Percentiles rank a stretch among this genome's conserved stretches.
Conservation (phyloP, 2,113 vertebrate species). For the rabbit (Oryctolagus cuniculus) region mOryCun1.1 NC_091435.1:118193001-118193500, state of each 20-base stretch:
- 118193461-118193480: background rate
- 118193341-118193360: background rate
- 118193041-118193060: conserved; percentile 16
- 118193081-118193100: conserved; percentile 20
- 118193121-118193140: conserved; percentile 12
- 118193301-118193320: background rate
- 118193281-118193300: background rate
- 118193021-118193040: conserved; percentile 25
- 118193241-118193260: background rate
- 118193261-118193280: background rate
- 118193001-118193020: background rate
- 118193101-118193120: background rate
- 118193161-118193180: background rate
- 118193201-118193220: background rate
- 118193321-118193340: background rate
- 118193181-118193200: background rate
- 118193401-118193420: background rate
- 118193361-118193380: background rate
- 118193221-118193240: background rate
- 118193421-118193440: background rate
- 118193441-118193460: background rate
- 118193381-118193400: background rate
- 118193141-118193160: background rate
- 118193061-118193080: background rate
- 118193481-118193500: background rate